Base-by-base conservation (phyloP, 2,113 vertebrate species). In the Ascaphus truei region DNA sequence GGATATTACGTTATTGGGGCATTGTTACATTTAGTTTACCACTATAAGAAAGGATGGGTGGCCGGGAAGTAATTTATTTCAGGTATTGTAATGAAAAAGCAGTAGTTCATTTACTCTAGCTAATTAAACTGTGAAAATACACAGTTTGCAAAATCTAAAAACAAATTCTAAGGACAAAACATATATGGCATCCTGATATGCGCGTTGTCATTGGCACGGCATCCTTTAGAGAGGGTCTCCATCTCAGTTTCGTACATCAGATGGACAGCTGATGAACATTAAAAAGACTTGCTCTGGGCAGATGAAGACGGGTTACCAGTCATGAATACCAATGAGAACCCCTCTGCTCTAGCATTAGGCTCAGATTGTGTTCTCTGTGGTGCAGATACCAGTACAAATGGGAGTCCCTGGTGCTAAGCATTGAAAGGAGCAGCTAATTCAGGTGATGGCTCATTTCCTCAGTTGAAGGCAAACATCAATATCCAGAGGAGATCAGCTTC, bases 381-480 rank as follows among this genome's bases (percentile, higher is more conserved):
- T 13, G 75, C 71, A 74, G 84, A 80, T 88, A 85, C 81, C 83
- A 76, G 84, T 86, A 86, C 83, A 90, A 81, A 88, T 85, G 83
- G 87, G 87, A 84, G 90, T 88, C 87, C 87, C 88, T 87, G 83
- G 86, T 84, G 86, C 90, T 72, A 81, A 87, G 84, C 78, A 79
- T 80, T 80, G 73, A 86, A 88, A 82, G 81, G 84, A 82, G 80
- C 88, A 79, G 88, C 80, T 72, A 82, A 77, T 80, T 81, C 79
- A 64, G 75, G 85, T 56, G 36, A 84, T 0, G 86, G 86, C 86
- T 92, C 88, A 90, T 89, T 92, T 89, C 83, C 83, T 77, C 23
- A 77, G 79, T 77, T 88, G 88, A 91, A 89, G 83, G 88, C 80
- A 83, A 82, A 82, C 86, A 89, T 91, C 89, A 89, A 90, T 90